phyloP scores from a whole-genome alignment of 2,113 vertebrate species.

The Phalacrocorax aristotelis region DNA sequence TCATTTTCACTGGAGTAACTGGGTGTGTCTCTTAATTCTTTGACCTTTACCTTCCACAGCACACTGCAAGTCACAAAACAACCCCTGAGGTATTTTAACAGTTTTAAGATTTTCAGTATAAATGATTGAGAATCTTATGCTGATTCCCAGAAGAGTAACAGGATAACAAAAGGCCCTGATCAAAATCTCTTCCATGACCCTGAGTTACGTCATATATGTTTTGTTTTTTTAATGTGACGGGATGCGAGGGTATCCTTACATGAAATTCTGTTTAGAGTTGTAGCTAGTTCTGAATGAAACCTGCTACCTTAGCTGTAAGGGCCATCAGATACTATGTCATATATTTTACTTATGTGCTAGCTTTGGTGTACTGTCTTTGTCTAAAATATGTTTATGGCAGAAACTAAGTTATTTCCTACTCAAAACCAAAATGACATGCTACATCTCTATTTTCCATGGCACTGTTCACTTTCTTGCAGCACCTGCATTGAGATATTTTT shows the following conservation, averaged over 20 bases:
- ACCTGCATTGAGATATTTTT: neutral
- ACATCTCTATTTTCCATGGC: neutral
- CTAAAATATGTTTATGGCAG: neutral
- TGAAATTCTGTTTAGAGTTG: neutral
- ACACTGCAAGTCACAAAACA: neutral
- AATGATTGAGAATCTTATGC: neutral
- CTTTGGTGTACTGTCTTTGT: neutral
- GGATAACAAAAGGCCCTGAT: neutral
- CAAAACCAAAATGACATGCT: neutral
- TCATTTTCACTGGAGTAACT: neutral
- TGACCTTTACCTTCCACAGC: neutral
- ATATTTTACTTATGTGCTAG: neutral
- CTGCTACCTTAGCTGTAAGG: neutral
- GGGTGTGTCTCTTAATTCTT: neutral
- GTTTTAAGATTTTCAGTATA: neutral
- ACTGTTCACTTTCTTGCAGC: neutral
- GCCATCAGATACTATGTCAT: neutral
- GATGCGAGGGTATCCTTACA: neutral
- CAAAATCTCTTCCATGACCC: neutral
- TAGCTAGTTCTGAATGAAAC: neutral
- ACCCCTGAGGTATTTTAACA: neutral
- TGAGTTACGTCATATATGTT: neutral
- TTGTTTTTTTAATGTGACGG: neutral
- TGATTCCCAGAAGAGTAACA: neutral
- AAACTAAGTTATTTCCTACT: neutral